Evolutionary conservation across 2,113 vertebrate species (phyloP).

Genomic region (Isurus oxyrinchus): DNA sequence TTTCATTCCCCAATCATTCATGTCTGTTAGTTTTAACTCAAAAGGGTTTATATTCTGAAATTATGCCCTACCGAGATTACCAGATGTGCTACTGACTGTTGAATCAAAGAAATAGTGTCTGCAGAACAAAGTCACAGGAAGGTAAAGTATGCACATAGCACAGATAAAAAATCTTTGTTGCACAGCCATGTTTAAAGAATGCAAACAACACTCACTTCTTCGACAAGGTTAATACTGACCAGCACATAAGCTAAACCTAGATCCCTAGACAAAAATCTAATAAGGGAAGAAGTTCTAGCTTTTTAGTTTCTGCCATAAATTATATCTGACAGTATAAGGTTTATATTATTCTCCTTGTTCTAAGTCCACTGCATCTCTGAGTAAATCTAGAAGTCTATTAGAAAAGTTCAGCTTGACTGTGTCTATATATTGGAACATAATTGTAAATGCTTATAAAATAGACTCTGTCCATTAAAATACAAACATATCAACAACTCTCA

Average conservation of each 20-base stretch:
- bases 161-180: not conserved
- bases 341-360: not conserved
- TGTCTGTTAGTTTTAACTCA: not conserved
- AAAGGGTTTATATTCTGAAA: not conserved
- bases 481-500: conserved; percentile 20
- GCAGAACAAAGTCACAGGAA: not conserved
- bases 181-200: not conserved
- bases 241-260: not conserved
- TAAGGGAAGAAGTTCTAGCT: not conserved
- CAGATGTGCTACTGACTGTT: not conserved
- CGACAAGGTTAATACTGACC: not conserved
- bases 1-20: not conserved
- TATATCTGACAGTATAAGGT: conserved; percentile 20
- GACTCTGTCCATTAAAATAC: not conserved
- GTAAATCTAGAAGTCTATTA: conserved; percentile 17
- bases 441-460: not conserved
- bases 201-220: not conserved
- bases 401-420: not conserved
- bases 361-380: not conserved
- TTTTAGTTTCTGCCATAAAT: not conserved
- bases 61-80: not conserved
- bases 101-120: not conserved
- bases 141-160: not conserved
- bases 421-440: conserved; percentile 4
- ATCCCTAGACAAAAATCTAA: not conserved